phyloP scores from a whole-genome alignment of 1,140 invertebrate genomes.

The Agraylea sexmaculata region DNA sequence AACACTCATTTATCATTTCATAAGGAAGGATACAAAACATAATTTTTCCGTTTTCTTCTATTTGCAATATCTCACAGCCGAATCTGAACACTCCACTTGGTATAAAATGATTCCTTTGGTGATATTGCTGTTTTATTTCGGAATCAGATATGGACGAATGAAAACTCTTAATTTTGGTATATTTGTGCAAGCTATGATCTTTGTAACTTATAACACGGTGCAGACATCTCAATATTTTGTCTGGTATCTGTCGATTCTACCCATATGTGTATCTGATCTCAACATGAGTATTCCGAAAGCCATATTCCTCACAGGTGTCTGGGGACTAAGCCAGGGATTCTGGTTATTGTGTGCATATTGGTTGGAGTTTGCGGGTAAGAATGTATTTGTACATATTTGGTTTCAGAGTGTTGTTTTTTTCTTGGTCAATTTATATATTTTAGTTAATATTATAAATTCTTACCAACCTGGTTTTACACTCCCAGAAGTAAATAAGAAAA shows the following conservation, averaged over 20 bases:
- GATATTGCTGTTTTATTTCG: constrained; percentile 56
- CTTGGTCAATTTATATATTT: constrained; percentile 58
- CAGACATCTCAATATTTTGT: constrained; percentile 97
- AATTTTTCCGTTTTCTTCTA: constrained; percentile 98
- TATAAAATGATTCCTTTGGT: constrained; percentile 58
- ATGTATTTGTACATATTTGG: constrained; percentile 74
- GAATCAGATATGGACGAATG: constrained; percentile 52
- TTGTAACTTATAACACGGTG: constrained; percentile 94
- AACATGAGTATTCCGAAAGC: constrained; percentile 38
- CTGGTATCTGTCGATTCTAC: constrained; percentile 87
- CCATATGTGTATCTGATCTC: constrained; percentile 59
- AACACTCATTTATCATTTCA: constrained; percentile 87
- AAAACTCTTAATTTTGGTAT: constrained; percentile 72
- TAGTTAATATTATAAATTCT: constrained; percentile 51
- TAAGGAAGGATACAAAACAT: constrained; percentile 81
- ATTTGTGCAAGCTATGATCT: constrained; percentile 72
- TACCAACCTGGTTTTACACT: constrained; percentile 35
- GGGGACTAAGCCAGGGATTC: constrained; percentile 66
- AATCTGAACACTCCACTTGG: constrained; percentile 31
- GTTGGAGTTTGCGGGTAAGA: constrained; percentile 77
- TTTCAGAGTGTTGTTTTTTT: constrained; percentile 68
- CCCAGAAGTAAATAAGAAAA: constrained; percentile 12
- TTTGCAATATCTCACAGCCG: constrained; percentile 71
- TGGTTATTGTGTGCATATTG: constrained; percentile 90
- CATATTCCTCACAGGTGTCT: constrained; percentile 44